phyloP scores from a whole-genome alignment of 1,140 invertebrate genomes.

The Pantala flavescens region DNA sequence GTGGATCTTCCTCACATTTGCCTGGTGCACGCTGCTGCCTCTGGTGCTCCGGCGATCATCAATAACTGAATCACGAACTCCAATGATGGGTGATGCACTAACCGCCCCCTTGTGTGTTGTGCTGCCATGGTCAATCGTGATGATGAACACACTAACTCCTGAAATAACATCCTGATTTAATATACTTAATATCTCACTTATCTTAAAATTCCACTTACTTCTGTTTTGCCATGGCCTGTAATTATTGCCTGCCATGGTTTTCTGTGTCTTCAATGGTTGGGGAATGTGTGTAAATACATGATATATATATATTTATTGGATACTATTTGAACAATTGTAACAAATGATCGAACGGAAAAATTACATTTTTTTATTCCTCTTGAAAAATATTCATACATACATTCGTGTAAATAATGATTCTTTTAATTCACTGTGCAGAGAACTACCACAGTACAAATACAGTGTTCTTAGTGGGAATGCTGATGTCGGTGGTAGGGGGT shows the following conservation, averaged over 20 bases:
- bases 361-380: not conserved
- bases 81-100: slow-evolving; percentile 5
- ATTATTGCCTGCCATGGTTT: not conserved
- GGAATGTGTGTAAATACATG: not conserved
- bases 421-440: slow-evolving; percentile 45
- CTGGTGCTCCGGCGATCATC: not conserved
- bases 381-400: not conserved
- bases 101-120: not conserved
- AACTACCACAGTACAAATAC: slow-evolving; percentile 90
- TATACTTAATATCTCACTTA: not conserved
- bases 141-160: slow-evolving; percentile 5
- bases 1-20: slow-evolving; percentile 26
- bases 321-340: no score
- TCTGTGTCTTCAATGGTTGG: not conserved
- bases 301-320: not conserved
- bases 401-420: slow-evolving; percentile 11
- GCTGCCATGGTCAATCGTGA: not conserved
- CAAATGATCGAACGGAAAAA: not conserved
- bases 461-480: slow-evolving; percentile 90
- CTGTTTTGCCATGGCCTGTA: no score
- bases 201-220: not conserved
- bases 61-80: slow-evolving; percentile 16
- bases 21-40: slow-evolving; percentile 14
- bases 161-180: not conserved
- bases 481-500: slow-evolving; percentile 96